Conservation (phyloP, 2,113 vertebrate species). For the Podilymbus podiceps region DNA sequence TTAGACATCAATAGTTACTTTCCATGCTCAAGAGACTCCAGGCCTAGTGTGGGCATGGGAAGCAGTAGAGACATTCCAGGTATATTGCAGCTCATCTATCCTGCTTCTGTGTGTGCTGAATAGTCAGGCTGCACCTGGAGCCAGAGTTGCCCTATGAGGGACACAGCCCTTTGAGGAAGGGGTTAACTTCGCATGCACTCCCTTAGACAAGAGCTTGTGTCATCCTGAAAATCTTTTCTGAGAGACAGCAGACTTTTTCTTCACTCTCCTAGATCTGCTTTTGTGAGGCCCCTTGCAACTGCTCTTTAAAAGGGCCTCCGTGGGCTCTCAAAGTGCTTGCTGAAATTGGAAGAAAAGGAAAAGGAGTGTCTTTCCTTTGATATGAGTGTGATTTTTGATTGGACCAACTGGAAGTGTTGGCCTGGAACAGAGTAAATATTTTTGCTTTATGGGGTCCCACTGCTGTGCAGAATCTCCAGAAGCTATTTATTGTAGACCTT, state of each 20-base stretch:
- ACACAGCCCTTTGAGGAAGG: not conserved
- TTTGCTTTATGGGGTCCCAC: not conserved
- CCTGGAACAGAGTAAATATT: not conserved
- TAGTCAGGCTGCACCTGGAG: not conserved
- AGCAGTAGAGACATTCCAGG: fast-evolving
- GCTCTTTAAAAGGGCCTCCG: not conserved
- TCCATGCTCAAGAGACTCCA: not conserved
- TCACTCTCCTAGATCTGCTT: not conserved
- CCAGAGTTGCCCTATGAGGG: not conserved
- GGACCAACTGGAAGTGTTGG: not conserved
- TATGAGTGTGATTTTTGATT: not conserved
- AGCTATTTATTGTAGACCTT: not conserved
- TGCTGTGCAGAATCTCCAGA: not conserved
- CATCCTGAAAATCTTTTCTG: not conserved
- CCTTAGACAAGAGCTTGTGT: not conserved
- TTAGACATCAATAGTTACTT: not conserved
- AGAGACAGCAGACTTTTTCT: not conserved
- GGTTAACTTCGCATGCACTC: not conserved
- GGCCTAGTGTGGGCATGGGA: not conserved
- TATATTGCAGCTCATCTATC: not conserved
- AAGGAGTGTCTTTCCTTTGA: not conserved
- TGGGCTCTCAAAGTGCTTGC: not conserved
- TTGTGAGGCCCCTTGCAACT: not conserved
- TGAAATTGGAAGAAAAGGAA: not conserved
- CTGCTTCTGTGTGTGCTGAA: not conserved